Percentiles rank a stretch among this genome's conserved stretches.
These are phyloP conservation scores for Melanaphis sacchari DNA, from an alignment of 1,140 invertebrate genomes.

Conservation along the genomic window DNA sequence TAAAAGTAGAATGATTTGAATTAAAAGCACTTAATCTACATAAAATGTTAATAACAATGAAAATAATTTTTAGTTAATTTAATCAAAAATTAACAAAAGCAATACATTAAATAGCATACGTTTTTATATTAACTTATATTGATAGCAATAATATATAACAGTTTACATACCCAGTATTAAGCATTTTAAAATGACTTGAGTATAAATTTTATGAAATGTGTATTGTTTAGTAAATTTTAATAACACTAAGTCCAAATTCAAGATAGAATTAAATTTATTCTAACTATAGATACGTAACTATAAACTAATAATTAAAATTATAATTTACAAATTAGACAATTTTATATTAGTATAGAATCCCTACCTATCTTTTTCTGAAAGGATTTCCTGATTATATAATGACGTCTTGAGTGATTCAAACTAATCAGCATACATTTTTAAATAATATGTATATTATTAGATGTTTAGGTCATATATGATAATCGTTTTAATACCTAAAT, in stretches of 20 bases:
- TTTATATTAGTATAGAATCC: not conserved
- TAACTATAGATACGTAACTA: not conserved
- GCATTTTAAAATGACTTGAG: not conserved
- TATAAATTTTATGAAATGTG: not conserved
- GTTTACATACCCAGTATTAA: not conserved
- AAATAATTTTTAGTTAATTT: too few species aligned
- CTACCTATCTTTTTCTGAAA: not conserved
- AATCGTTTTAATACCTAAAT: not conserved
- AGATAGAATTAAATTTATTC: not conserved
- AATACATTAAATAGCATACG: too few species aligned
- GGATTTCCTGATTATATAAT: not conserved
- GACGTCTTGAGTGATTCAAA: too few species aligned
- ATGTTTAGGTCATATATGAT: not conserved
- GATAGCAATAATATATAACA: not conserved
- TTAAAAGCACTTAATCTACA: too few species aligned
- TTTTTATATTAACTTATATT: too few species aligned
- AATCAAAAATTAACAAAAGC: too few species aligned
- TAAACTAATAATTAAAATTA: not conserved
- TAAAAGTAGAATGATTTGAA: too few species aligned
- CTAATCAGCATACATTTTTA: too few species aligned
- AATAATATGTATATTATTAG: not conserved
- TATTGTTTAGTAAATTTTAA: not conserved
- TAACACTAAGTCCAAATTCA: not conserved
- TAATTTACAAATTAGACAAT: not conserved
- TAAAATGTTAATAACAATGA: too few species aligned